These are phyloP conservation scores for Brachionus plicatilis DNA, from an alignment of 1,140 invertebrate genomes.

Conservation along the genomic window DNA sequence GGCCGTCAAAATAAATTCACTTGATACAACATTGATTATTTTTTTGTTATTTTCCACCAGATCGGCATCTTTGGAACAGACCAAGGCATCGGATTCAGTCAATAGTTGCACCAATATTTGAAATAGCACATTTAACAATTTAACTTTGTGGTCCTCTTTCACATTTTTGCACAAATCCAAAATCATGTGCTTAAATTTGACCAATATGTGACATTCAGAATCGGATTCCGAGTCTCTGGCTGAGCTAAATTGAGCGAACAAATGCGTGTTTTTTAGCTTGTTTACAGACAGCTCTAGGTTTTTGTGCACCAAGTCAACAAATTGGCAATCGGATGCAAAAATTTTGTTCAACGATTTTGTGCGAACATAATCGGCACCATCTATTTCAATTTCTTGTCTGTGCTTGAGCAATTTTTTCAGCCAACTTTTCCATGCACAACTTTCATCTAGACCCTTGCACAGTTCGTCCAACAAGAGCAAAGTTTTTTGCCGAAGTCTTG, in stretches of 20 bases:
- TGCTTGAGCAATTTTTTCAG: constrained; percentile 2
- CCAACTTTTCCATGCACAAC: neutral
- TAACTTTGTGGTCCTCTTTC: neutral
- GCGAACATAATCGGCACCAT: constrained; percentile 11
- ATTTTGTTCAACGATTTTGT: constrained; percentile 26
- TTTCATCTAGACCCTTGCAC: neutral
- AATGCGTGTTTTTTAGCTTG: neutral
- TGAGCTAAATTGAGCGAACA: neutral
- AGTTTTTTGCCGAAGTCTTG: neutral
- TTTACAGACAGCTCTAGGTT: neutral
- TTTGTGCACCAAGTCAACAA: neutral
- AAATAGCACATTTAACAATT: neutral
- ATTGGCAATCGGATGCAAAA: neutral
- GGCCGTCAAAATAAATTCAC: neutral
- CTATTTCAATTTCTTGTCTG: constrained; percentile 1
- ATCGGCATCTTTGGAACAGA: neutral
- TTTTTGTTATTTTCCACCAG: neutral
- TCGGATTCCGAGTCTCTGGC: neutral
- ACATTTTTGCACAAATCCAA: neutral
- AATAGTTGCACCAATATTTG: neutral
- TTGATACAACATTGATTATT: neutral
- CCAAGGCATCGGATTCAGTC: neutral
- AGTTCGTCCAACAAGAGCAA: neutral
- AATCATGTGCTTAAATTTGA: neutral
- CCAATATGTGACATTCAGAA: neutral